Percentiles rank a stretch among this genome's conserved stretches.
phyloP scores from a whole-genome alignment of 2,113 vertebrate species.

The Tetrax tetrax region DNA sequence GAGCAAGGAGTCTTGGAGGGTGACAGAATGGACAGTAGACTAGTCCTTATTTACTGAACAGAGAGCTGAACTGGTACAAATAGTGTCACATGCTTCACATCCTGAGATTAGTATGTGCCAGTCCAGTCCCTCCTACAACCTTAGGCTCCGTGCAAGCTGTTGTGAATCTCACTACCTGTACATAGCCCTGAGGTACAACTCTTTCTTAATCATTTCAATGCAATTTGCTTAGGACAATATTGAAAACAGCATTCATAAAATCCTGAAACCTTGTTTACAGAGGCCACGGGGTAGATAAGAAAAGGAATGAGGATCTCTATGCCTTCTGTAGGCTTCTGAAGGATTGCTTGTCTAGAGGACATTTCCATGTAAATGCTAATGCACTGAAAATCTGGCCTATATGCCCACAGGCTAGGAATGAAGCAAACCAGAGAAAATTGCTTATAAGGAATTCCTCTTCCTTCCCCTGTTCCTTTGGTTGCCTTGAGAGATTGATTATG shows the following conservation, averaged over 20 bases:
- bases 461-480: background rate
- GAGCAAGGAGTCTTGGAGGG: background rate
- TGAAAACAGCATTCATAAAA: background rate
- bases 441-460: background rate
- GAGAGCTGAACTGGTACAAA: background rate
- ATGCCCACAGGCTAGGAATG: background rate
- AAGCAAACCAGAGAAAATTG: background rate
- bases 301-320: background rate
- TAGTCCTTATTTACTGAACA: background rate
- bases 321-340: background rate
- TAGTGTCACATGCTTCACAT: background rate
- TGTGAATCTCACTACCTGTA: background rate
- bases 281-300: background rate
- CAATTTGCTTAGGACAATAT: background rate
- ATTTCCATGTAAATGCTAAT: background rate
- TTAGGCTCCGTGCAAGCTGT: background rate
- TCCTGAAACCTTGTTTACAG: background rate
- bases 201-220: background rate
- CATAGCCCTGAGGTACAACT: background rate
- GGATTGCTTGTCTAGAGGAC: background rate
- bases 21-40: background rate
- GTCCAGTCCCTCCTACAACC: background rate
- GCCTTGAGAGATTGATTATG: background rate
- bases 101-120: background rate
- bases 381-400: background rate